Evolutionary conservation across 37 sponge, comb jelly and placozoan genomes (phyloP), one percentile per base, ranked within the genome.

Genomic region (Chondrosia reniformis): DNA sequence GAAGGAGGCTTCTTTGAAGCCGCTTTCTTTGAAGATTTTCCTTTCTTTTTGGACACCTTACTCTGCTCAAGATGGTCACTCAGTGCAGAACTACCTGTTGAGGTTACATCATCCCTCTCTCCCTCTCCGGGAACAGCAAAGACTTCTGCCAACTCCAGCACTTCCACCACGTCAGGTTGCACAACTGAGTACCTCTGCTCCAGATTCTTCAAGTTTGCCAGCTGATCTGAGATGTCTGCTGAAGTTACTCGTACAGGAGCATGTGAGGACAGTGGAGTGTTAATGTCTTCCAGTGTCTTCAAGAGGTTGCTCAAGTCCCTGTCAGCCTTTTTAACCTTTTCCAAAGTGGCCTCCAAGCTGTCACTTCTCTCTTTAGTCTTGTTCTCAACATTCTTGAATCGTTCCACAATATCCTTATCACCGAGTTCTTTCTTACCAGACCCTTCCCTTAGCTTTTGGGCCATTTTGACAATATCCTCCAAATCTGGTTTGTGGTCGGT

Each of bases 181-280:
- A 69, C 44, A 21, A n/a, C 72, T 30, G 39, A 41, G 43, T 69
- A 34, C n/a, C 15, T 69, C 25, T 2, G n/a, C 41, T 36, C 36
- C 25, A 69, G 43, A 19, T 40, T 44, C 72, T 56, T 24, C 27
- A 56, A 56, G 2, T 8, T 24, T 2, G 75, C 40, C 21, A 81
- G 22, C 38, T 92, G 92, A 19, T 77, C 25, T 67, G 84, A 46
- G 32, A 88, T 64, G 40, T 77, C 79, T 10, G 45, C 59, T 19
- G 81, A 55, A 4, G 42, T 66, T 19, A 88, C 85, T 31, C 63
- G 78, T 8, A 81, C 77, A 2, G 90, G 83, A 25, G 77, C 83
- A 59, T 83, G 85, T 17, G 33, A 55, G 46, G 80, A 75, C 38
- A 92, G 31, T n/a, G 30, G 41, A 13, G 28, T 8, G 27, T 86